phyloP scores from a whole-genome alignment of 2,888 invertebrate species.

The Hyposoter dolosus region DNA sequence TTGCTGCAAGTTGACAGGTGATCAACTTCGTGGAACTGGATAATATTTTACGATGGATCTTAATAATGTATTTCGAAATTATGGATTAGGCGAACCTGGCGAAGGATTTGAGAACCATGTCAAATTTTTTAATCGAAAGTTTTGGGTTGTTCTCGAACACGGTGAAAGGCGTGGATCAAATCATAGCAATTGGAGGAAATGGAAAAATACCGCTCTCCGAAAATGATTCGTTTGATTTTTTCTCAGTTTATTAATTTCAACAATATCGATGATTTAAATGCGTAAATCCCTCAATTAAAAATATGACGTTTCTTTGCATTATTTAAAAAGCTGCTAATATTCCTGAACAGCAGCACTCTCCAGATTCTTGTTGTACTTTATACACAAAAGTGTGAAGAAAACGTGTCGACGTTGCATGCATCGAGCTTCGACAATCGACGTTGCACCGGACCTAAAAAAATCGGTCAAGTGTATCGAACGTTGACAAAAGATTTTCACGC shows the following conservation, averaged over 20 bases:
- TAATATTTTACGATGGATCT: constrained; percentile 8
- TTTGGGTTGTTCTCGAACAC: neutral
- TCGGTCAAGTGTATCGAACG: constrained; percentile 79
- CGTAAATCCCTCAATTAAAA: neutral
- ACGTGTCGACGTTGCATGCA: constrained; percentile 49
- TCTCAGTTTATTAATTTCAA: constrained; percentile 2
- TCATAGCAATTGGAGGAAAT: neutral
- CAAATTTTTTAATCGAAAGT: neutral
- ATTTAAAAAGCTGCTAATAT: constrained; percentile 45
- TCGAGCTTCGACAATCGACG: constrained; percentile 72
- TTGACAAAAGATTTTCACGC: constrained; percentile 76
- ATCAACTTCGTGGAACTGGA: constrained; percentile 63
- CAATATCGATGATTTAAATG: neutral
- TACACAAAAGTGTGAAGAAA: constrained; percentile 15
- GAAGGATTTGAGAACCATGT: neutral
- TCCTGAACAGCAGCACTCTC: constrained; percentile 71
- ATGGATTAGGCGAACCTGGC: neutral
- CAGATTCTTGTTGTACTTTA: constrained; percentile 3
- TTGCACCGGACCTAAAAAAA: constrained; percentile 73
- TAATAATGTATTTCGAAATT: constrained; percentile 17
- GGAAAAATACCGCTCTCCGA: neutral
- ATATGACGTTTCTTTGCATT: neutral
- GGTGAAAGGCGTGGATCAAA: neutral
- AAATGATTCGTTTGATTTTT: neutral
- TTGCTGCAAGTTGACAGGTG: constrained; percentile 74